Evolutionary conservation across 2,797 vertebrate species (phyloP).

Genomic region (Hydrolagus colliei): DNA sequence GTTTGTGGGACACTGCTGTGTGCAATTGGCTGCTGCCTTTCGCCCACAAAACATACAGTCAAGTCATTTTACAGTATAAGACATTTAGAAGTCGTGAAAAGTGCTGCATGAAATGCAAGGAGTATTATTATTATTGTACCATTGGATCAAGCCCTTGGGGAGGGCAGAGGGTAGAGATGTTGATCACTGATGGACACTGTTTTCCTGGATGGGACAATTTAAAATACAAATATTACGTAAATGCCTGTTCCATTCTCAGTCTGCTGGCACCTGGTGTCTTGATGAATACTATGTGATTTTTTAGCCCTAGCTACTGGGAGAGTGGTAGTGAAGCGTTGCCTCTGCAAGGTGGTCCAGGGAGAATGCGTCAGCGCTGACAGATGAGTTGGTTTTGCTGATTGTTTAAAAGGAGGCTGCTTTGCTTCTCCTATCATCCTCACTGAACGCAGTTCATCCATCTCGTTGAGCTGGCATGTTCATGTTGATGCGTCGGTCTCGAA

Average conservation of each 20-base stretch:
- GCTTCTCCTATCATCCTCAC: conserved; percentile 20
- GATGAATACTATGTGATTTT: background rate
- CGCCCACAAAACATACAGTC: too few relatives aligned
- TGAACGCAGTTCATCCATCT: conserved; percentile 24
- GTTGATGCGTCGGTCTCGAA: conserved; percentile 12
- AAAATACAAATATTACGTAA: conserved; percentile 1
- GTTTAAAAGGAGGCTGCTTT: conserved; percentile 30
- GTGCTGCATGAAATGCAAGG: too few relatives aligned
- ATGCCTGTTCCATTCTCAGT: background rate
- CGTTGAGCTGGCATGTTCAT: conserved; percentile 27
- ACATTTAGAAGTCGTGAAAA: too few relatives aligned
- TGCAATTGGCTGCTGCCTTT: too few relatives aligned
- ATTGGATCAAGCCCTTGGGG: too few relatives aligned
- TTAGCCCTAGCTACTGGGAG: background rate
- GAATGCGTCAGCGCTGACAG: conserved; percentile 22
- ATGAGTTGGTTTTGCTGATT: conserved; percentile 32
- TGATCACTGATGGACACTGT: too few relatives aligned
- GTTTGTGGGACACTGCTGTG: too few relatives aligned
- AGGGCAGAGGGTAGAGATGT: too few relatives aligned
- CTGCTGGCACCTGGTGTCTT: background rate
- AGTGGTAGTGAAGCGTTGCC: background rate
- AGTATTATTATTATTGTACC: too few relatives aligned
- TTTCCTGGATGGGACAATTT: background rate
- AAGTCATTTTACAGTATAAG: too few relatives aligned
- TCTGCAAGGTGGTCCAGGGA: background rate